These are phyloP conservation scores for Cydia splendana DNA, from an alignment of 1,140 invertebrate genomes.

Conservation along the genomic window DNA sequence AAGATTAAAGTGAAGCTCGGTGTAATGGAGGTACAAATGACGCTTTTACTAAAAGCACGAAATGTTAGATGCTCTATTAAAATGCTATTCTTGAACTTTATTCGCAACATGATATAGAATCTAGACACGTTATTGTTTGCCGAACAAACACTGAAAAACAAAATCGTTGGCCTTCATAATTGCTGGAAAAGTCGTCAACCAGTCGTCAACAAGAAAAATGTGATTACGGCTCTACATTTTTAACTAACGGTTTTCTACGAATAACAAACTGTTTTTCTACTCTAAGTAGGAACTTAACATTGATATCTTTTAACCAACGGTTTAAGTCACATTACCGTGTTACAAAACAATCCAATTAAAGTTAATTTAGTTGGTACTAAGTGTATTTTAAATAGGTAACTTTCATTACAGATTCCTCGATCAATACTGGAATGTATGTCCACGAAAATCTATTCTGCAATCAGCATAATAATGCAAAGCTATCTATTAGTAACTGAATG, in stretches of 20 bases:
- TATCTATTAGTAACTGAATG: too few relatives aligned
- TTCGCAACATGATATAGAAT: not conserved
- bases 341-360: conserved; percentile 3
- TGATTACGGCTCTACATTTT: conserved; percentile 12
- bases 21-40: not conserved
- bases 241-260: conserved; percentile 4
- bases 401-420: not conserved
- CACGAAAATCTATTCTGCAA: too few relatives aligned
- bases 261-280: not conserved
- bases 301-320: not conserved
- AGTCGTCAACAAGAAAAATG: not conserved
- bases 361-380: not conserved
- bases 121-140: not conserved
- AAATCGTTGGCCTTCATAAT: not conserved
- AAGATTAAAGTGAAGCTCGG: conserved; percentile 17
- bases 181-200: not conserved
- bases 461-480: too few relatives aligned
- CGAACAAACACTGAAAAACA: not conserved
- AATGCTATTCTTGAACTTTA: conserved; percentile 13
- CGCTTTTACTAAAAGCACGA: not conserved
- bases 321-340: conserved; percentile 8
- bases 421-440: not conserved
- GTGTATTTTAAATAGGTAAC: not conserved
- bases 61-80: not conserved
- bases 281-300: not conserved